Base-by-base conservation (phyloP, 1,140 invertebrate species). In the Gonatopus flavifemur region DNA sequence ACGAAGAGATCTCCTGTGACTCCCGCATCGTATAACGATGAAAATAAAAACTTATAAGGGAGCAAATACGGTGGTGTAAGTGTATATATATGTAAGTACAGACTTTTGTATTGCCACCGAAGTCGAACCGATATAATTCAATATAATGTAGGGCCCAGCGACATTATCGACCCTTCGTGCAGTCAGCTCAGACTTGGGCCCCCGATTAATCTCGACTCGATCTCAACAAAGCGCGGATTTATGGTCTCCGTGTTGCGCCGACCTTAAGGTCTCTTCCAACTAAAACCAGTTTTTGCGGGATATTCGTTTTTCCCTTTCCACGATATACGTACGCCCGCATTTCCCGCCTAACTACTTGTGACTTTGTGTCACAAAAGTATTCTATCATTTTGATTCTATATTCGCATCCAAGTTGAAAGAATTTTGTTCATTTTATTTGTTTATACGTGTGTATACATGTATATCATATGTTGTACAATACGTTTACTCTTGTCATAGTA, bases 141-240 rank as follows among this genome's bases (percentile, higher is more conserved):
- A 69, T 67, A 59, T 64, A 66, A 65, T 59, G 42, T 59, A 57
- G 45, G 38, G 35, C 41, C 50, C 57, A 55, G 65, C 55, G 66
- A 68, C 66, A 64, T 67, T 67, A 69, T 69, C 66, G 62, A 60
- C 45, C 40, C 52, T n/a, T 49, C 47, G 53, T 20, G 52, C 55
- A 46, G 61, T 64, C 62, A 53, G 46, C 56, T 44, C 51, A n/a
- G 59, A 55, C 51, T 51, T 43, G 21, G 36, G 32, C 38, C 37
- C n/a, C 35, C 57, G 57, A 69, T 69, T 67, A 67, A 69, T 69
- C 66, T 69, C 66, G 57, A 59, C 65, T 62, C 65, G 60, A 66
- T 67, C 62, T 67, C 44, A 67, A 67, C 60, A 63, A 66, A 66
- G 60, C 62, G 49, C 62, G 53, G 65, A 69, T 67, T 69, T 69